phyloP scores from a whole-genome alignment of 2,888 invertebrate species.

The Luperina nickerlii region DNA sequence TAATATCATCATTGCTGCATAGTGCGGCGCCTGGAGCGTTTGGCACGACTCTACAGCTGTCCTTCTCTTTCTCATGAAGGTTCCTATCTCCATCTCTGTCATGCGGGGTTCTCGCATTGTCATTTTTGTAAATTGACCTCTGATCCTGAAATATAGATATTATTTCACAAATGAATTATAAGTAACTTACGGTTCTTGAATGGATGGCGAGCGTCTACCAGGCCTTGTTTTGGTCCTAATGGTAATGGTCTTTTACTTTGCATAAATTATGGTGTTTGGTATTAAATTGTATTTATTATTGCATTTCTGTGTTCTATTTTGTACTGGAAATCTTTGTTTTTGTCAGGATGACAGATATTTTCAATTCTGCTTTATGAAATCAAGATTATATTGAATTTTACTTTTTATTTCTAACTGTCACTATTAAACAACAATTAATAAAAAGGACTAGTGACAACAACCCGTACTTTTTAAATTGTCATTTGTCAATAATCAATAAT shows the following conservation, averaged over 20 bases:
- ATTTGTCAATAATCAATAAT: neutral
- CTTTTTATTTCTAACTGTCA: neutral
- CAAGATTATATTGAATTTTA: neutral
- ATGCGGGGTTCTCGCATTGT: slow-evolving; percentile 79
- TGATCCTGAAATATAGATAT: slow-evolving; percentile 84
- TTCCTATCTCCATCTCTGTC: slow-evolving; percentile 69
- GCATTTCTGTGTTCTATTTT: neutral
- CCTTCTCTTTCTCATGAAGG: slow-evolving; percentile 64
- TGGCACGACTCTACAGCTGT: slow-evolving; percentile 71
- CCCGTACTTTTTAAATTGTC: neutral
- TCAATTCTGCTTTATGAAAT: neutral
- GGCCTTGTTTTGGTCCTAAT: slow-evolving; percentile 44
- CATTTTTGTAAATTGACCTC: slow-evolving; percentile 87
- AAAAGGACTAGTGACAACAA: neutral
- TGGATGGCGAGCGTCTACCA: slow-evolving; percentile 62
- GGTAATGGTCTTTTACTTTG: slow-evolving; percentile 35
- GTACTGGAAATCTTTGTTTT: neutral
- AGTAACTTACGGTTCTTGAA: slow-evolving; percentile 70
- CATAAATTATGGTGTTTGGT: slow-evolving; percentile 24
- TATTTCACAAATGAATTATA: slow-evolving; percentile 82
- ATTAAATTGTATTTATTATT: neutral
- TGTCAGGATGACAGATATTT: fast-evolving
- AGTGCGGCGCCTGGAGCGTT: slow-evolving; percentile 80
- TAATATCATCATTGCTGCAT: slow-evolving; percentile 83
- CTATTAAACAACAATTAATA: neutral